Base-by-base conservation (phyloP, 2,888 invertebrate genomes). In the Drosophila dives region DNA sequence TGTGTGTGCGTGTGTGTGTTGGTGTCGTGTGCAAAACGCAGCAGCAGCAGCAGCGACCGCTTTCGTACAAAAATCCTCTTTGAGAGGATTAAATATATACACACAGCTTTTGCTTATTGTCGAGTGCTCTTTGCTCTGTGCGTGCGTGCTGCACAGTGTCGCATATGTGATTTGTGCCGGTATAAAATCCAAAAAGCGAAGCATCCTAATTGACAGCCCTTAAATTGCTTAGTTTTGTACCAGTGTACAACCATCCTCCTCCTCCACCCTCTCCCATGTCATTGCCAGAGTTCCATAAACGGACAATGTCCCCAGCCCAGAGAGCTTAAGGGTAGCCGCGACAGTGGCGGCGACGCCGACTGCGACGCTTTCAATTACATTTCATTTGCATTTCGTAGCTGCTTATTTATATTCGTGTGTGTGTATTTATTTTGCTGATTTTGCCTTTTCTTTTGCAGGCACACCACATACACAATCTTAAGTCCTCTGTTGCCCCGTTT, bases 21-120 rank as follows among this genome's bases (percentile, higher is more conserved):
- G 86, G 87, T 82, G 87, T 76, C 89, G 89, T 89, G 89, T 88
- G 87, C 89, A 89, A 85, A 81, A 65, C 76, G 83, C 77, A 76
- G 55, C 62, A 60, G 64, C 59, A 53, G 55, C 80, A 74, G 75
- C 69, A 58, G 67, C 67, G 66, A 67, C 72, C 63, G 83, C 80
- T 85, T 75, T 78, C 73, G 81, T 74, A 64, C 36, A 87, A 89
- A 87, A 88, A 88, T 88, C 87, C 87, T 88, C 87, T 88, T 88
- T 90, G 87, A 88, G 89, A 88, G 87, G 87, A 88, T 88, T 88
- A 88, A 88, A 87, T 86, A 86, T 81, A 86, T 68, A 85, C 36
- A 82, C 75, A 85, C 63, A 77, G 67, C 75, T 77, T 75, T 80
- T 79, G 80, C 77, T 78, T 78, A 79, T 78, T 78, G 69, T 71